Conservation (phyloP, 2,113 vertebrate species). For the Cacatua alba region DNA sequence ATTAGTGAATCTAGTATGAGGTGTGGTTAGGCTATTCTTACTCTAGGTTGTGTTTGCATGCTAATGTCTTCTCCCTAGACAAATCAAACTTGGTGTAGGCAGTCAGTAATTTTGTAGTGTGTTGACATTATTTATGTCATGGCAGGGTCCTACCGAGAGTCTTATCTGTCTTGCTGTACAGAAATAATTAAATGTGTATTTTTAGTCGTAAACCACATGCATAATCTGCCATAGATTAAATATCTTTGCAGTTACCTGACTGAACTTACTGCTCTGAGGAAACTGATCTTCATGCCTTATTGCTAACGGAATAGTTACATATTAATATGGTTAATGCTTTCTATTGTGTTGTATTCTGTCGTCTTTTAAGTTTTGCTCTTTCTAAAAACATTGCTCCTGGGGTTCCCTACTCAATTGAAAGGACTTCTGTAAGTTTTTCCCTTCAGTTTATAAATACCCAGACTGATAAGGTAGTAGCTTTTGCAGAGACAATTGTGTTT, state of each 20-base stretch:
- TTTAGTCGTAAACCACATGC: neutral
- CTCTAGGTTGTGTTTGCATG: neutral
- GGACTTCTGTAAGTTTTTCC: neutral
- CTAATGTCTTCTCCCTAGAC: neutral
- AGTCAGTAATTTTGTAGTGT: neutral
- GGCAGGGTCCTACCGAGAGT: neutral
- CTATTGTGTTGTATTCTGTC: neutral
- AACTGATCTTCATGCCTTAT: neutral
- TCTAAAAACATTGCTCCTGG: neutral
- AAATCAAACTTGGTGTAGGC: neutral
- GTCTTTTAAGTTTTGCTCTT: neutral
- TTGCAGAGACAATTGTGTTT: neutral
- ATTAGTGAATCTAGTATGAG: neutral
- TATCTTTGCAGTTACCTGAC: neutral
- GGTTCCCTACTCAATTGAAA: neutral
- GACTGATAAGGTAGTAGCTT: neutral
- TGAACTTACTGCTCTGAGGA: neutral
- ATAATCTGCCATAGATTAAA: neutral
- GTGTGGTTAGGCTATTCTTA: neutral
- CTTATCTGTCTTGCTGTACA: neutral
- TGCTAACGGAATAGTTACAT: neutral
- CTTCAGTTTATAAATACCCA: neutral
- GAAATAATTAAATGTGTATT: neutral
- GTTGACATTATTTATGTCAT: neutral
- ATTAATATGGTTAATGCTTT: neutral